Conservation (phyloP, 2,113 vertebrate genomes). For the Tamias sibiricus region DNA sequence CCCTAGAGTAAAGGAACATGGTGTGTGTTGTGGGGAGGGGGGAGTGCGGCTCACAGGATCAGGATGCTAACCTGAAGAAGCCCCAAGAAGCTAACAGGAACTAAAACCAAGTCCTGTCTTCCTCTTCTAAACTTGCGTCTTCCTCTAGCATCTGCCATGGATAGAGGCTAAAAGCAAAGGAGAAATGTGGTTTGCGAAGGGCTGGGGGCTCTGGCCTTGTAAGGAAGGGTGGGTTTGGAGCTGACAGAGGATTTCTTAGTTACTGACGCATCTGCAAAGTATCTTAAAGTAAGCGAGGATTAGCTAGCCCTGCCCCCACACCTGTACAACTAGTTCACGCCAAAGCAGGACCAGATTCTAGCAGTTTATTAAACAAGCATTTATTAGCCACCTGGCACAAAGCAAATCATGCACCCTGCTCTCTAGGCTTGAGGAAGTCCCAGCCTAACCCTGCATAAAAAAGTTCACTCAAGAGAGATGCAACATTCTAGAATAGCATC, state of each 20-base stretch:
- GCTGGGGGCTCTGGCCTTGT: background rate
- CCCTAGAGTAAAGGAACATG: background rate
- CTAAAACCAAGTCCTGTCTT: no score
- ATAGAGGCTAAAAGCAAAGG: background rate
- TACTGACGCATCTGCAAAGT: background rate
- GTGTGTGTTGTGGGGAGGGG: no score
- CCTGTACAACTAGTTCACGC: background rate
- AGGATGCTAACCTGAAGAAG: conserved; percentile 1
- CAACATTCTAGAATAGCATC: conserved; percentile 3
- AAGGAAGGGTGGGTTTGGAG: background rate
- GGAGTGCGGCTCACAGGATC: background rate
- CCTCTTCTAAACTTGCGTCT: background rate
- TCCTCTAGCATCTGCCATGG: background rate
- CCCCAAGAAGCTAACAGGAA: background rate
- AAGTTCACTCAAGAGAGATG: background rate
- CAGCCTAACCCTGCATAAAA: background rate
- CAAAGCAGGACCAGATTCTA: background rate
- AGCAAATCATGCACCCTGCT: background rate
- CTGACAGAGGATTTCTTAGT: background rate
- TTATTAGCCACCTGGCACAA: background rate
- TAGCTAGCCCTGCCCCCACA: background rate
- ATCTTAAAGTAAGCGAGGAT: background rate
- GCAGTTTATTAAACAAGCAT: background rate
- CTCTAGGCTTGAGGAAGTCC: background rate
- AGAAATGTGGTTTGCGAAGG: background rate